Percentiles rank a stretch among this genome's conserved stretches.
phyloP scores from a whole-genome alignment of 23 tunicate genomes.

The Styela clava region DNA sequence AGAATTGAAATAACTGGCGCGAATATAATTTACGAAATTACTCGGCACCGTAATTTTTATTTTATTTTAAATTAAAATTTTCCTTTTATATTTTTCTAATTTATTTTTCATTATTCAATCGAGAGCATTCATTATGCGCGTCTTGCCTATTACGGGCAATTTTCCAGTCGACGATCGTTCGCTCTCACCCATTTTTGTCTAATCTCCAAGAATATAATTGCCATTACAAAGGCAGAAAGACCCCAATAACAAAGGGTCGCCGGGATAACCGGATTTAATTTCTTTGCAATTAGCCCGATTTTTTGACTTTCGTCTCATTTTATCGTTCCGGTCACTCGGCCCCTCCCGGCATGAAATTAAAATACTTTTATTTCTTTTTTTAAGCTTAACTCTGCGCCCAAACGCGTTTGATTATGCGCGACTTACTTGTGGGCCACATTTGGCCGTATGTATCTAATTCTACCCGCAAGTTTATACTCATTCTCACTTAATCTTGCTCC shows the following conservation, averaged over 20 bases:
- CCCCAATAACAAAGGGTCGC: constrained; percentile 28
- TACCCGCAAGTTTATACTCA: background rate
- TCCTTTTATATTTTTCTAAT: background rate
- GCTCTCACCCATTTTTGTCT: constrained; percentile 16
- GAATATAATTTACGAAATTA: background rate
- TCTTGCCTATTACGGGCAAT: constrained; percentile 23
- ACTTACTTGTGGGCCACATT: background rate
- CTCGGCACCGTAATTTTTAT: background rate
- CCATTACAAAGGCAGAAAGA: constrained; percentile 22
- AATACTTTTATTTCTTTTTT: background rate
- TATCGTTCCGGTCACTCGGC: background rate
- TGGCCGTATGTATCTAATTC: background rate
- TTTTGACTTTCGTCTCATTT: background rate
- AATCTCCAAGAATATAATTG: constrained; percentile 18
- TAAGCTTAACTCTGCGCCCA: background rate
- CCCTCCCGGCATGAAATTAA: background rate
- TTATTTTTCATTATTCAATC: background rate
- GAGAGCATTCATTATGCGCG: constrained; percentile 1
- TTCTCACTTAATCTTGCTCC: background rate
- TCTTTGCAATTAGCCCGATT: constrained; percentile 15
- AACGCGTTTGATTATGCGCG: background rate
- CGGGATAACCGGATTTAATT: constrained; percentile 23
- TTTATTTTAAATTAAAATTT: too few species aligned
- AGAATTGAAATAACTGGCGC: background rate
- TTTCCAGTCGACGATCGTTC: constrained; percentile 5